phyloP scores from a whole-genome alignment of 2,888 invertebrate genomes.

The Branchellion lobata region DNA sequence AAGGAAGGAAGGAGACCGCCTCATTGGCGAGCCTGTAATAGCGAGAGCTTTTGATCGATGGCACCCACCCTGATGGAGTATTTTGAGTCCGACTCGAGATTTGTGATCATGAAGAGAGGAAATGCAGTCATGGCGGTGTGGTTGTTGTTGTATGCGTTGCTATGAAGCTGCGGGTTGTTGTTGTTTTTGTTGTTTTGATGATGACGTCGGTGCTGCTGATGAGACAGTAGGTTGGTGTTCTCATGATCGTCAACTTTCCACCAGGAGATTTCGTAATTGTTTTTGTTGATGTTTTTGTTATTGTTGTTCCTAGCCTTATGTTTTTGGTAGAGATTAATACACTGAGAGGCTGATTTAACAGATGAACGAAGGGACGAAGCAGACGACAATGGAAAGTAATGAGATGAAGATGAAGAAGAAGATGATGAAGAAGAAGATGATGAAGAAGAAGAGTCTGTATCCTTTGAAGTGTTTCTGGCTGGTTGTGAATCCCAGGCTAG shows the following conservation, averaged over 20 bases:
- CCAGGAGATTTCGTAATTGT: neutral
- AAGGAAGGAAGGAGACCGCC: no score
- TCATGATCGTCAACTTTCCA: neutral
- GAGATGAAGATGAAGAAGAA: no score
- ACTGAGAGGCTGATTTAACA: neutral
- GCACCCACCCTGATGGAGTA: slow-evolving; percentile 4
- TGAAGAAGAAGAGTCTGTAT: neutral
- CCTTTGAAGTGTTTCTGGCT: no score
- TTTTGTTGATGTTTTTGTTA: neutral
- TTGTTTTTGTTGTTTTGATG: neutral
- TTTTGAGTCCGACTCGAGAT: neutral
- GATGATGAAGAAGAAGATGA: no score
- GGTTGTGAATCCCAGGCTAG: neutral
- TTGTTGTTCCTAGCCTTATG: neutral
- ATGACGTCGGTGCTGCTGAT: slow-evolving; percentile 1
- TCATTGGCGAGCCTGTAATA: no score
- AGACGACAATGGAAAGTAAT: no score
- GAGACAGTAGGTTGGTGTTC: neutral
- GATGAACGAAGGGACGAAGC: neutral
- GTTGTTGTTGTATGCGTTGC: neutral
- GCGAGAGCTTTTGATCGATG: no score
- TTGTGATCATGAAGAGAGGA: slow-evolving; percentile 4
- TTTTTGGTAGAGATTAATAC: neutral
- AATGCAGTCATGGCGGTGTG: neutral
- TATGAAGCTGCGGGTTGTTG: neutral